These are phyloP conservation scores for Erebia ligea DNA, from an alignment of 2,888 invertebrate species.

Conservation along the genomic window DNA sequence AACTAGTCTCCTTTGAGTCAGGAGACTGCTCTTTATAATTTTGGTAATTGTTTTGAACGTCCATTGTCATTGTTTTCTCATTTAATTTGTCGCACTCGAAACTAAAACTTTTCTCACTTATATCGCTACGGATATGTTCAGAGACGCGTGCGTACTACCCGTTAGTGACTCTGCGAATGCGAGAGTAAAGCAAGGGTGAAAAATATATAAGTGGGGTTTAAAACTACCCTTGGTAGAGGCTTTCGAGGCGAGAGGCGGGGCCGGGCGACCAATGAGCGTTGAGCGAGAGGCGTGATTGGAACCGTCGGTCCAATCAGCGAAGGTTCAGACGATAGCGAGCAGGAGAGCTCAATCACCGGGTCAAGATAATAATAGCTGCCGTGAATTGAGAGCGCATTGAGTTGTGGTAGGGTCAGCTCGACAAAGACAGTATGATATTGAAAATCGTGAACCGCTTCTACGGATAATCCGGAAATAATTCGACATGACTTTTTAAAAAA, in stretches of 20 bases:
- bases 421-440: slow-evolving; percentile 71
- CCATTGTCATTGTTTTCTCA: slow-evolving; percentile 87
- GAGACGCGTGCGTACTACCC: slow-evolving; percentile 75
- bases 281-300: slow-evolving; percentile 69
- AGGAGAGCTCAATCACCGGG: slow-evolving; percentile 81
- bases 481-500: not conserved
- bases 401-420: slow-evolving; percentile 78
- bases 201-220: slow-evolving; percentile 81
- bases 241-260: slow-evolving; percentile 73
- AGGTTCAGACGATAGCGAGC: slow-evolving; percentile 64
- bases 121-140: slow-evolving; percentile 60
- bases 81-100: slow-evolving; percentile 66
- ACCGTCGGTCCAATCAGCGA: slow-evolving; percentile 64
- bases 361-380: slow-evolving; percentile 82
- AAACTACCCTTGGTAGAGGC: slow-evolving; percentile 76
- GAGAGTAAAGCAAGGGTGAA: slow-evolving; percentile 78
- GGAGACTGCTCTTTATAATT: slow-evolving; percentile 76
- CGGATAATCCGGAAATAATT: slow-evolving; percentile 49
- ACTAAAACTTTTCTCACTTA: slow-evolving; percentile 77
- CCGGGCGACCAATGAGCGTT: slow-evolving; percentile 63
- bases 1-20: slow-evolving; percentile 74
- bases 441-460: slow-evolving; percentile 59
- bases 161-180: slow-evolving; percentile 72
- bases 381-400: slow-evolving; percentile 82
- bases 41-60: slow-evolving; percentile 83